These are phyloP conservation scores for Clarias pachynema DNA, from an alignment of 2,797 vertebrate species.

Conservation along the genomic window DNA sequence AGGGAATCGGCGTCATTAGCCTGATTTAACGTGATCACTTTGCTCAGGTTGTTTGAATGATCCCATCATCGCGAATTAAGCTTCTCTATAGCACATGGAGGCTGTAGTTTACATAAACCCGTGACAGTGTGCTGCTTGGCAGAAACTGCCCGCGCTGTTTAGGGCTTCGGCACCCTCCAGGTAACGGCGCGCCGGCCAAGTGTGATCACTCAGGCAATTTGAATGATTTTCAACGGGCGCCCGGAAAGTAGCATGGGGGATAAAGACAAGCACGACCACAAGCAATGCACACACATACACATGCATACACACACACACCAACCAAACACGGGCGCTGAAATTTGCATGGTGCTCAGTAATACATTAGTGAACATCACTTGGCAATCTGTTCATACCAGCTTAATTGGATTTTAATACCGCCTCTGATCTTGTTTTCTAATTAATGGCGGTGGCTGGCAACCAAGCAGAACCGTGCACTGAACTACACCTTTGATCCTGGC, in stretches of 20 bases:
- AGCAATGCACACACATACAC: constrained; percentile 39
- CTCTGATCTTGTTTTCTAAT: constrained; percentile 88
- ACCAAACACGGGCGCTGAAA: constrained; percentile 84
- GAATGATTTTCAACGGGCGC: constrained; percentile 53
- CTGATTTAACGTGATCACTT: constrained; percentile 49
- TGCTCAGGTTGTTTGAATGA: constrained; percentile 51
- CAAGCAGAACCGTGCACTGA: constrained; percentile 83
- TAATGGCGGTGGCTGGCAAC: constrained; percentile 83
- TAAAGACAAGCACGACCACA: constrained; percentile 50
- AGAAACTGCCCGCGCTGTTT: constrained; percentile 44
- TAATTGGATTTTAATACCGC: constrained; percentile 88
- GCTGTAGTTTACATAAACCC: constrained; percentile 47
- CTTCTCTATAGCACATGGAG: constrained; percentile 29
- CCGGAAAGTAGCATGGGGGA: constrained; percentile 45
- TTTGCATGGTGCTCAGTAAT: constrained; percentile 99
- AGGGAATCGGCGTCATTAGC: constrained; percentile 58
- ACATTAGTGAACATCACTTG: constrained; percentile 99
- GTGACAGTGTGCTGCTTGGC: constrained; percentile 40
- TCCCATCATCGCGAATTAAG: constrained; percentile 47
- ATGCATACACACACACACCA: constrained; percentile 39
- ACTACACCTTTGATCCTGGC: constrained; percentile 85
- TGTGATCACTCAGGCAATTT: constrained; percentile 55
- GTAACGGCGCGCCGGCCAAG: constrained; percentile 46
- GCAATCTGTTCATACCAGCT: constrained; percentile 99
- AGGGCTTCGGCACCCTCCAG: constrained; percentile 45